Evolutionary conservation across 2,113 vertebrate genomes (phyloP), one percentile per base, ranked within the genome.

Genomic region (Tursiops truncatus): DNA sequence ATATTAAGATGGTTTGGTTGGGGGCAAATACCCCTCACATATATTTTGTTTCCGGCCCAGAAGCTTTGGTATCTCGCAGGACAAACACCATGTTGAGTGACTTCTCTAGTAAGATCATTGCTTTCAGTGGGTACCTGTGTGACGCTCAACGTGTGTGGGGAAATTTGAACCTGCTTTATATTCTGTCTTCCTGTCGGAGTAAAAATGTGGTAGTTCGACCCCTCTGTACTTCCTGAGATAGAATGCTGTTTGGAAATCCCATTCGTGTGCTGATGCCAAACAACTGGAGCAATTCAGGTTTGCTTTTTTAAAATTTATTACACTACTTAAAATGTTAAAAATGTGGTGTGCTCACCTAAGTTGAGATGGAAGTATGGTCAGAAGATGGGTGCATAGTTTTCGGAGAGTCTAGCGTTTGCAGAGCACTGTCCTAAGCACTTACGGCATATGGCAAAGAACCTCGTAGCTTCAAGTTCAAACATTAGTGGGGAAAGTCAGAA

Each of bases 371-470:
- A 20, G 20, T 33, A 2, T 73, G 47, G 8, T 73, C 9, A 3
- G 76, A 86, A 50, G n/a, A 36, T 6, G 11, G n/a, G 23, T 33
- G 8, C 31, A 0, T 8, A 3, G 11, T 33, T 70, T 50, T 83
- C 50, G 20, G 47, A 53, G n/a, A 86, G n/a, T 36, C 60, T 62
- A 2, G 31, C 60, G 28, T 58, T 11, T 70, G 31, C 41, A 25
- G 17, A 28, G 18, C 53, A 12, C 70, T 23, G 0, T 38, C 9
- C 50, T 67, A 15, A 85, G 36, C 5, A 8, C 36, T 56, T 28
- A 31, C 0, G 6, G 44, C 11, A 53, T n/a, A 3, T 23, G 60
- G 25, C 1, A 18, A 6, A 47, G 62, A 11, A 23, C 23, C 11
- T 44, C 25, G 36, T 50, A 31, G 44, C 38, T 83, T 90, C 77